Evolutionary conservation across 1,140 invertebrate genomes (phyloP).

Genomic region (Metaphire vulgaris): DNA sequence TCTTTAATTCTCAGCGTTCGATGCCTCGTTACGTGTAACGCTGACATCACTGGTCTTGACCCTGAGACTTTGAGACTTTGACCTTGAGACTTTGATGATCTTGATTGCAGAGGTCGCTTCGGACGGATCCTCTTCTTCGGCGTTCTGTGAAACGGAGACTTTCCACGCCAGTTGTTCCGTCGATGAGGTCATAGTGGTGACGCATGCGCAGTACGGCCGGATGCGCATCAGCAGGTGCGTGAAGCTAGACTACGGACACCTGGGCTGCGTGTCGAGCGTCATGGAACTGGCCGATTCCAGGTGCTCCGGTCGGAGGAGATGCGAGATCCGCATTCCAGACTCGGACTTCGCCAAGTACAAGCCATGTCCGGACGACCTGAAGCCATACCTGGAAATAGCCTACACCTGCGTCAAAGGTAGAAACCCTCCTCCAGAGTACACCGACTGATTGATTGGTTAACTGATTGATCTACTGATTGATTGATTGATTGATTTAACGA

Average conservation of each 20-base stretch:
- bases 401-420: conserved; percentile 29
- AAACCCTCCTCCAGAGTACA: too few species aligned
- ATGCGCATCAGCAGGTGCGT: conserved; percentile 17
- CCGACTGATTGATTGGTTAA: too few species aligned
- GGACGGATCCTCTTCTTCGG: neutral
- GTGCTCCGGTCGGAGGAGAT: conserved; percentile 19
- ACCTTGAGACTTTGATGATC: too few species aligned
- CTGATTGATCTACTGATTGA: too few species aligned
- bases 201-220: conserved; percentile 17
- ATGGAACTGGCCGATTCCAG: conserved; percentile 15
- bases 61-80: too few species aligned
- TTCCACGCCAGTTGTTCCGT: conserved; percentile 12
- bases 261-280: conserved; percentile 26
- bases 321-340: conserved; percentile 28
- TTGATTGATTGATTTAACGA: too few species aligned
- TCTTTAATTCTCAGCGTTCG: neutral
- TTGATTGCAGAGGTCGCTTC: too few species aligned
- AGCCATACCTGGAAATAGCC: conserved; percentile 30
- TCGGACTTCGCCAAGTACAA: conserved; percentile 13
- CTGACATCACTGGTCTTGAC: too few species aligned
- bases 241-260: conserved; percentile 7
- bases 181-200: conserved; percentile 5
- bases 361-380: conserved; percentile 29
- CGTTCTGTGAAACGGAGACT: conserved; percentile 8
- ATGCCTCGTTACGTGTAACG: too few species aligned